A percentile compares a stretch with the other conserved stretches of the same genome.
Evolutionary conservation across 2,888 invertebrate species (phyloP).

Genomic region (Drosophila percnosoma): DNA sequence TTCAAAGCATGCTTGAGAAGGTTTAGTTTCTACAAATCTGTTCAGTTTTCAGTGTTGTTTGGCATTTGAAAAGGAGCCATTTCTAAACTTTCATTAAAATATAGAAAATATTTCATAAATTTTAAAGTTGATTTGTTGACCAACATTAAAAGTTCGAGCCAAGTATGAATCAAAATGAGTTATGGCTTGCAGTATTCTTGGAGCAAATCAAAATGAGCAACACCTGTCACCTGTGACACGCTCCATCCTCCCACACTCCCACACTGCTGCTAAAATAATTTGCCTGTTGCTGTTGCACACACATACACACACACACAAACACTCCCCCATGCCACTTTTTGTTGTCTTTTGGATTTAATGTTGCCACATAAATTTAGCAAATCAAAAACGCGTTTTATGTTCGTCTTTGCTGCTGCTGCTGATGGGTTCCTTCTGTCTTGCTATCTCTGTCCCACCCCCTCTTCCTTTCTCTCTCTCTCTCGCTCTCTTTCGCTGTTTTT

Average conservation of each 20-base stretch:
- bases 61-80: background rate
- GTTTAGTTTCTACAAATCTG: background rate
- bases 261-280: background rate
- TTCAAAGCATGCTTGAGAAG: background rate
- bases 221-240: conserved; percentile 59
- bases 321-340: background rate
- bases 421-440: conserved; percentile 25
- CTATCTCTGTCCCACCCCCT: conserved; percentile 37
- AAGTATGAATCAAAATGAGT: background rate
- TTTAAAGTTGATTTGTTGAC: background rate
- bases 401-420: conserved; percentile 12
- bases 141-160: background rate
- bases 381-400: conserved; percentile 78
- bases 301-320: background rate
- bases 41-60: too few species aligned
- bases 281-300: conserved; percentile 3
- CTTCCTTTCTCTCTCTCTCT: background rate
- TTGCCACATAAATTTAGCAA: conserved; percentile 75
- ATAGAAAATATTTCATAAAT: background rate
- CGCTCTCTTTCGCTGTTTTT: background rate
- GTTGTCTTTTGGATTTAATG: conserved; percentile 62
- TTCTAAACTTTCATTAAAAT: background rate
- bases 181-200: background rate
- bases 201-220: conserved; percentile 14
- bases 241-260: background rate